Conservation (phyloP, 2,888 invertebrate genomes). For the Trissonchulus sp. region DNA sequence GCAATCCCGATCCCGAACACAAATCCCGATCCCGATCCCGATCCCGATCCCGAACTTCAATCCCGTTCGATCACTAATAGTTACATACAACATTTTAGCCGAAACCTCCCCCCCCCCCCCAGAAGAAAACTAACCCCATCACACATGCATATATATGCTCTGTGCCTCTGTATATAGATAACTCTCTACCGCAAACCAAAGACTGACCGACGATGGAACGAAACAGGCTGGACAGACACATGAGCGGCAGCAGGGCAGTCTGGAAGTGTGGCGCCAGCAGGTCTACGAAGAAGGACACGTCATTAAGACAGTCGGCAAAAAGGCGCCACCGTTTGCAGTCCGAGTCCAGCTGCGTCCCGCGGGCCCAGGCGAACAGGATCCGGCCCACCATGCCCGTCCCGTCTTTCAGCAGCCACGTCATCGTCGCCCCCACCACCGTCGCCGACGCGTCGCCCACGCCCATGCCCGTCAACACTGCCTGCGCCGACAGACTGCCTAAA, state of each 20-base stretch:
- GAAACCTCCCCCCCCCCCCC: no score
- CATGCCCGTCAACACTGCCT: constrained; percentile 80
- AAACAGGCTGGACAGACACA: constrained; percentile 56
- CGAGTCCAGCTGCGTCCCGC: constrained; percentile 60
- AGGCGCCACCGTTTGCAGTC: constrained; percentile 78
- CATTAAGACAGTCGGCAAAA: constrained; percentile 86
- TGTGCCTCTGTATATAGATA: no score
- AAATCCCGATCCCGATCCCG: no score
- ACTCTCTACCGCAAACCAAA: no score
- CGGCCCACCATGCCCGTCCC: constrained; percentile 68
- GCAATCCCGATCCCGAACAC: no score
- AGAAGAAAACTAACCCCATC: no score
- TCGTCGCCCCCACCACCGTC: constrained; percentile 80
- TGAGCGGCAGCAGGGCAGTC: constrained; percentile 36
- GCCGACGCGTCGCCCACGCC: constrained; percentile 79
- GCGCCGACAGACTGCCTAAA: constrained; percentile 74
- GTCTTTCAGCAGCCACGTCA: constrained; percentile 88
- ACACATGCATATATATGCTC: no score
- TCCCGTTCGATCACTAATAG: no score
- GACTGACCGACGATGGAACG: constrained; percentile 43
- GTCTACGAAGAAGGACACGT: constrained; percentile 80
- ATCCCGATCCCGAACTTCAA: no score
- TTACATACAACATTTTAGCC: no score
- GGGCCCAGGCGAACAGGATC: constrained; percentile 80
- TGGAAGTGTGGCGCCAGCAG: constrained; percentile 68